Conservation (phyloP, 2,888 invertebrate genomes). For the Pocota personata region DNA sequence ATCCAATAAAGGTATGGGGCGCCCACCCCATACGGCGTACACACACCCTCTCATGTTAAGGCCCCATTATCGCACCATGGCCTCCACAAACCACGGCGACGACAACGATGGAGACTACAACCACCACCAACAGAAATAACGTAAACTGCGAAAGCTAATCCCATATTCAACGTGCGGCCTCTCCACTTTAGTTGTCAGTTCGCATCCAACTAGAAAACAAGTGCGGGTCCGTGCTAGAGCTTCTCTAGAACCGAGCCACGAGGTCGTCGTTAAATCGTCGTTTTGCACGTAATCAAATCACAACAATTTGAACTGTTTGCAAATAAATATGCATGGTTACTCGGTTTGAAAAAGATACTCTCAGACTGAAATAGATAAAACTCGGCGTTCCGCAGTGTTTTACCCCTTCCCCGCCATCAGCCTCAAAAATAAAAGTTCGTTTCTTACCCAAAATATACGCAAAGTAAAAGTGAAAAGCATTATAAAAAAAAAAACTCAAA, state of each 20-base stretch:
- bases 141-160: conserved; percentile 72
- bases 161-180: conserved; percentile 68
- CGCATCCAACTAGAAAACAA: conserved; percentile 83
- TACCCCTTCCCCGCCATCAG: neutral
- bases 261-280: conserved; percentile 82
- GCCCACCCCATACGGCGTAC: conserved; percentile 44
- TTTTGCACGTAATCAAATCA: conserved; percentile 71
- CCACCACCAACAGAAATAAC: conserved; percentile 56
- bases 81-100: conserved; percentile 22
- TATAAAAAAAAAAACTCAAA: neutral
- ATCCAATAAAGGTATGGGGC: neutral
- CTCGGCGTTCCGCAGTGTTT: conserved; percentile 30
- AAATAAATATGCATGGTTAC: neutral
- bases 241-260: conserved; percentile 82
- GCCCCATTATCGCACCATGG: conserved; percentile 9
- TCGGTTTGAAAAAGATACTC: neutral
- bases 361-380: conserved; percentile 1
- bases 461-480: conserved; percentile 51
- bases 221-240: conserved; percentile 80
- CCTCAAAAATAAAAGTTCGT: conserved; percentile 14
- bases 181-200: conserved; percentile 81
- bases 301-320: conserved; percentile 4
- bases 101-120: conserved; percentile 33
- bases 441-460: neutral
- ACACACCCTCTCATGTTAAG: conserved; percentile 48